A percentile compares a stretch with the other conserved stretches of the same genome.
phyloP scores from a whole-genome alignment of 2,888 invertebrate genomes.

The Ceriagrion tenellum region DNA sequence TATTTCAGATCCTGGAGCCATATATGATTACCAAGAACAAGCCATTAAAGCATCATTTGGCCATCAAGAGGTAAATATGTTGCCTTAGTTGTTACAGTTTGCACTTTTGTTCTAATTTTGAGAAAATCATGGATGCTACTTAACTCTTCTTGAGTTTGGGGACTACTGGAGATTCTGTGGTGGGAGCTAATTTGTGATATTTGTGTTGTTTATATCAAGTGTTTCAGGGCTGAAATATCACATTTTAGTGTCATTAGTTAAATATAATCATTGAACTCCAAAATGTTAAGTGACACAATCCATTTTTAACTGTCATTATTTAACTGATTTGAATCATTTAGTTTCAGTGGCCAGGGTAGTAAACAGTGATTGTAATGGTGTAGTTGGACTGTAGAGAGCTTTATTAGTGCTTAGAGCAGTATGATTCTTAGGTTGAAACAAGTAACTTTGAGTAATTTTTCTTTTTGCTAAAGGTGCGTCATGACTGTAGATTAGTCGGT shows the following conservation, averaged over 20 bases:
- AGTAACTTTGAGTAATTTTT: too few species aligned
- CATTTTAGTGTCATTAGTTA: neutral
- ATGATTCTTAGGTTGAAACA: too few species aligned
- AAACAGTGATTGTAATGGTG: neutral
- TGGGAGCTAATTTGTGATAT: neutral
- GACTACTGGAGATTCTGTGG: neutral
- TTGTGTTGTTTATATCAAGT: neutral
- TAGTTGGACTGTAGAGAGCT: neutral
- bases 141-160: neutral
- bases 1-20: conserved; percentile 72
- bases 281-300: neutral
- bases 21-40: conserved; percentile 76
- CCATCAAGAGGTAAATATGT: conserved; percentile 75
- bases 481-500: neutral
- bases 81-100: conserved; percentile 60
- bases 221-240: neutral
- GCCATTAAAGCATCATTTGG: conserved; percentile 76
- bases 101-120: conserved; percentile 25
- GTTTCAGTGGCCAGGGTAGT: neutral
- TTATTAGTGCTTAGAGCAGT: neutral
- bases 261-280: neutral
- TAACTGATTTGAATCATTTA: neutral
- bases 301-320: neutral
- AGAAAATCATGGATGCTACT: neutral
- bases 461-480: too few species aligned